phyloP scores from a whole-genome alignment of 1,140 invertebrate species.

The Glossosoma conforme region DNA sequence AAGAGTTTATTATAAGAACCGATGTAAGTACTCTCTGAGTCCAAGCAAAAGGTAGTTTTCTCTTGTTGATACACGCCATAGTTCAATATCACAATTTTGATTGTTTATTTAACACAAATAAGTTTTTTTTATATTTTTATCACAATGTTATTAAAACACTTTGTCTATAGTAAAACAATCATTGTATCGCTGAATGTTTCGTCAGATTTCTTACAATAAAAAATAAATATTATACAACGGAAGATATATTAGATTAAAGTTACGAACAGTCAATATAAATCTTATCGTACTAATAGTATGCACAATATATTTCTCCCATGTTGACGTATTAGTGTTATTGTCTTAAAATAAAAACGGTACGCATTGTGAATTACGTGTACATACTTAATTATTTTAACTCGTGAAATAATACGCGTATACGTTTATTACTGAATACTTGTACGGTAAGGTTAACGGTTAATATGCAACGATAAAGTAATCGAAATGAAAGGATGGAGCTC shows the following conservation, averaged over 20 bases:
- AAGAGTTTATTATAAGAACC: slow-evolving; percentile 31
- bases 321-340: too few species aligned
- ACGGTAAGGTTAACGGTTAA: too few species aligned
- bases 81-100: slow-evolving; percentile 3
- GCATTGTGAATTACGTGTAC: too few species aligned
- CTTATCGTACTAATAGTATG: too few species aligned
- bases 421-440: too few species aligned
- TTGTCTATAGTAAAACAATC: background rate
- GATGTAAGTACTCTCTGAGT: slow-evolving; percentile 34
- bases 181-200: background rate
- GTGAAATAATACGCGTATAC: too few species aligned
- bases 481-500: too few species aligned
- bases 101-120: slow-evolving; percentile 6
- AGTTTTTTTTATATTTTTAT: background rate
- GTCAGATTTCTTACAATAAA: background rate
- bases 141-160: background rate
- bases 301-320: too few species aligned
- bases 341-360: too few species aligned
- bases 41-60: slow-evolving; percentile 30
- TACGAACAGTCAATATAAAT: too few species aligned
- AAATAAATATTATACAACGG: background rate
- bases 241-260: background rate
- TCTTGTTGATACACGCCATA: slow-evolving; percentile 28
- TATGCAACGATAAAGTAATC: too few species aligned
- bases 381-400: too few species aligned